These are phyloP conservation scores for Chelmon rostratus DNA, from an alignment of 2,797 vertebrate genomes.

Conservation along the genomic window DNA sequence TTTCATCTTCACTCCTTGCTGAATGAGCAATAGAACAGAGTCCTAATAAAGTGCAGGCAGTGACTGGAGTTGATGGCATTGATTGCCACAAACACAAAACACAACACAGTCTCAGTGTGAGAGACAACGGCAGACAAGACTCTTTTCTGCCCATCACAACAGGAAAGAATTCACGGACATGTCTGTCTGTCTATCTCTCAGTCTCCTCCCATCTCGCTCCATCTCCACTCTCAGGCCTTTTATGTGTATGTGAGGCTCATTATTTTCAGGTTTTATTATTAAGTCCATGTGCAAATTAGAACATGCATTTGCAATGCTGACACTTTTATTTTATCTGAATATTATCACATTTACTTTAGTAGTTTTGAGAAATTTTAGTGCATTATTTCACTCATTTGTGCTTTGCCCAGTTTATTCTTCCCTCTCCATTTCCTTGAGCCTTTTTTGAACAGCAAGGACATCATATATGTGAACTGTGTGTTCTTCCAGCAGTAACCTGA, in stretches of 20 bases:
- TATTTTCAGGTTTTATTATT: constrained; percentile 1
- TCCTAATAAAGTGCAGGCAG: constrained; percentile 57
- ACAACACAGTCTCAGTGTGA: constrained; percentile 64
- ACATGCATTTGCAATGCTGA: not conserved
- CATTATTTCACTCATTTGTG: not conserved
- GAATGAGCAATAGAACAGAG: constrained; percentile 26
- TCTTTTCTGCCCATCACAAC: constrained; percentile 63
- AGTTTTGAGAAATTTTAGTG: not conserved
- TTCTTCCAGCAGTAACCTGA: not conserved
- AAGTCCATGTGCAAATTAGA: not conserved
- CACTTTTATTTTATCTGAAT: not conserved
- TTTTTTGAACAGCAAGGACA: not conserved
- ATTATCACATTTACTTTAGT: not conserved
- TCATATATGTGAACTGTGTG: not conserved
- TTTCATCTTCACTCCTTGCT: constrained; percentile 13
- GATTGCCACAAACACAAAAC: constrained; percentile 44
- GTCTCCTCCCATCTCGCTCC: constrained; percentile 22
- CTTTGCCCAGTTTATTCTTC: not conserved
- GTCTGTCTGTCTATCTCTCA: constrained; percentile 21
- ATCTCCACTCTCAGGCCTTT: constrained; percentile 33
- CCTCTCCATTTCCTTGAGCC: not conserved
- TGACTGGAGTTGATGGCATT: constrained; percentile 53
- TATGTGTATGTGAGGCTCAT: not conserved
- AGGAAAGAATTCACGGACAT: constrained; percentile 50
- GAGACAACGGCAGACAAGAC: constrained; percentile 57